Base-by-base conservation (phyloP, 92 coral and sea anemone species). In the Epizoanthus rinbou region DNA sequence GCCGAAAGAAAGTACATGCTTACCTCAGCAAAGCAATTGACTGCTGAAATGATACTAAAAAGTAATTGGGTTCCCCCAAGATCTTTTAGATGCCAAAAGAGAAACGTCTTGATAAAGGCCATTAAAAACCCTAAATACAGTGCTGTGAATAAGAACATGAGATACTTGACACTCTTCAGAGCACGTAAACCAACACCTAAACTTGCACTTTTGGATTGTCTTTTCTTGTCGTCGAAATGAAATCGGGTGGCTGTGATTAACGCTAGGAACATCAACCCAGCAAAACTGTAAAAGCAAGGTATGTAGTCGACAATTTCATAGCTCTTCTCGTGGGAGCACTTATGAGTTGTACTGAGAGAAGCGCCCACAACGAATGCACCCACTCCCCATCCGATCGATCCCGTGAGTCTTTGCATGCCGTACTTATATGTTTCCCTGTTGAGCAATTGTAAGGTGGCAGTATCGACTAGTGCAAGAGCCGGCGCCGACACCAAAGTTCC, bases 361-460 rank as follows among this genome's bases (percentile, higher is more conserved):
- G 99, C 99, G n/a, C 99, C 99, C 21, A 96, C 99, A 0, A 96
- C 97, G 35, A 94, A 96, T 3, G 99, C 99, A 33, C 99, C 99
- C 6, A 96, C 89, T n/a, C 99, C 99, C 99, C 99, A 96, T 18
- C 99, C 99, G 47, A 96, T 89, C n/a, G 99, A 96, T 78, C 99
- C 99, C 65, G 99, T 96, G 70, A 96, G 87, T 75, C 99, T 91
- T 73, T 96, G 99, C 98, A 94, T 96, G 57, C 99, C 99, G 65
- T 96, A 96, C 81, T 96, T 96, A 87, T 96, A 91, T 5, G 99
- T 96, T 67, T 96, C 95, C 60, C 91, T 89, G 15, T 95, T 98
- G 25, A 96, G 90, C 28, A 96, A 88, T 45, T 94, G 99, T 52
- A 96, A 87, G 6, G 99, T 96, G 39, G 99, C 99, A 52, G 99